phyloP scores from a whole-genome alignment of 2,113 vertebrate species.

The Ancistrus triradiatus region DNA sequence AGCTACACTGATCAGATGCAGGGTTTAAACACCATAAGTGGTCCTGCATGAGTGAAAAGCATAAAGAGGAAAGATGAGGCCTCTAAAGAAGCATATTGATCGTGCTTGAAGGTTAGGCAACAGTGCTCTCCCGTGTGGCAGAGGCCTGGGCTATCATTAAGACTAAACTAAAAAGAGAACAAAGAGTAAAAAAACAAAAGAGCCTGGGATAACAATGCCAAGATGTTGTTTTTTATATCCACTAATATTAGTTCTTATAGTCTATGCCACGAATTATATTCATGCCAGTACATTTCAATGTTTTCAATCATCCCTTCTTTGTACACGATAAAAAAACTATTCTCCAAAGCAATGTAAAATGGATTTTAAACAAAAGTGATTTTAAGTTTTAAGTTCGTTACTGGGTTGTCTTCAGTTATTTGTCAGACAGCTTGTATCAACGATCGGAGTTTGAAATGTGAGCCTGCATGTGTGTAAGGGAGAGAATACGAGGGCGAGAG shows the following conservation, averaged over 20 bases:
- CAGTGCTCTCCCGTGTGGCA: constrained; percentile 53
- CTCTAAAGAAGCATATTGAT: constrained; percentile 61
- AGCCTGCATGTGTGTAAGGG: background rate
- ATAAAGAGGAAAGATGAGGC: constrained; percentile 55
- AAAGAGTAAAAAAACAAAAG: background rate
- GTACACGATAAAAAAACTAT: too few relatives aligned
- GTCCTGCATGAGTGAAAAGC: constrained; percentile 52
- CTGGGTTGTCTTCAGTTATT: too few relatives aligned
- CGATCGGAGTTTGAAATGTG: background rate
- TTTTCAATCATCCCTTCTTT: too few relatives aligned
- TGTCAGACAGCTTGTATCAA: background rate
- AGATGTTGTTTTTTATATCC: too few relatives aligned
- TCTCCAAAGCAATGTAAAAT: too few relatives aligned
- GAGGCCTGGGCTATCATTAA: constrained; percentile 26
- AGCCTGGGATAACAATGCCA: too few relatives aligned
- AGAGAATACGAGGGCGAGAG: constrained; percentile 36
- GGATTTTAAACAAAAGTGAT: too few relatives aligned
- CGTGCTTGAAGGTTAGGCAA: constrained; percentile 65
- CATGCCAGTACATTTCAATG: too few relatives aligned
- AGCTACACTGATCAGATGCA: constrained; percentile 59
- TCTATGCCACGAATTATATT: too few relatives aligned
- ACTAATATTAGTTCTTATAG: too few relatives aligned
- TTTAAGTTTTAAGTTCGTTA: too few relatives aligned
- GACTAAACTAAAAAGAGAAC: constrained; percentile 7
- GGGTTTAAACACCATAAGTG: constrained; percentile 58